Evolutionary conservation across 2,888 invertebrate genomes (phyloP).

Genomic region (Tenthredo livida): DNA sequence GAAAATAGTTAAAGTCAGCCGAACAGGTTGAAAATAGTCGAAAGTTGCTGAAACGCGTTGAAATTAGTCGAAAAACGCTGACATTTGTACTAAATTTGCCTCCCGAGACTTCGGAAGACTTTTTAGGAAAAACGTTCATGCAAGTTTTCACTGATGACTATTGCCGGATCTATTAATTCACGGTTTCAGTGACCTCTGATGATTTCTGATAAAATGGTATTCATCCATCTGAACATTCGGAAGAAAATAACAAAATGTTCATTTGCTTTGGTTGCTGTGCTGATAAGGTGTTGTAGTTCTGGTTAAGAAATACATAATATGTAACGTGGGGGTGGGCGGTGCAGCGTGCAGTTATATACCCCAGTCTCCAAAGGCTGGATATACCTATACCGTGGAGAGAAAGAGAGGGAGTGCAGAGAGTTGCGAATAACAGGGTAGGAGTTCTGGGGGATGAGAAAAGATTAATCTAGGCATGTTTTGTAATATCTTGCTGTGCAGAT

Average conservation of each 20-base stretch:
- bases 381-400: constrained; percentile 2
- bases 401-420: constrained; percentile 31
- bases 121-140: neutral
- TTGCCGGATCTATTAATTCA: neutral
- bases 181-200: neutral
- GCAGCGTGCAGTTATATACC: constrained; percentile 3
- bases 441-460: constrained; percentile 74
- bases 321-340: neutral
- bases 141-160: neutral
- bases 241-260: too few species aligned
- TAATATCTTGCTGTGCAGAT: constrained; percentile 69
- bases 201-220: too few species aligned
- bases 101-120: neutral
- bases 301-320: neutral
- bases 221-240: too few species aligned
- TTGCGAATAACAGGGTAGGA: constrained; percentile 57
- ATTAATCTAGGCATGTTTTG: constrained; percentile 78
- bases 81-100: too few species aligned
- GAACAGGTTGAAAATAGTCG: too few species aligned
- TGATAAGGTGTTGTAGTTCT: neutral
- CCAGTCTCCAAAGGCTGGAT: constrained; percentile 4
- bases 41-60: too few species aligned
- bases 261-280: too few species aligned
- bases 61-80: too few species aligned
- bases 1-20: too few species aligned